phyloP scores from a whole-genome alignment of 2,113 vertebrate genomes.

The Jacana jacana region DNA sequence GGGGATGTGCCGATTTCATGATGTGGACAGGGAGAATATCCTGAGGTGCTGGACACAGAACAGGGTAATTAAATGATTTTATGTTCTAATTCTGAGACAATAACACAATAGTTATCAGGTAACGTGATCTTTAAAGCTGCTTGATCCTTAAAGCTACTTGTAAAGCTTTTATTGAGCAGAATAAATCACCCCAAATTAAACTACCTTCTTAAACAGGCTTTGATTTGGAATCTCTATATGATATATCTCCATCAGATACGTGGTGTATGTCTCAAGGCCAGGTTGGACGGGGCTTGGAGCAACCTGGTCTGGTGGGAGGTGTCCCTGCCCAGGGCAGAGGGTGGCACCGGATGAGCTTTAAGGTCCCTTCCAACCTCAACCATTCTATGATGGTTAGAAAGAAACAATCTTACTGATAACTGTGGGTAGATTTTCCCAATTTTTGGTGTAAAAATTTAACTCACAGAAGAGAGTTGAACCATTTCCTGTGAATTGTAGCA shows the following conservation, averaged over 20 bases:
- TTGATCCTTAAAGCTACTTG: constrained; percentile 41
- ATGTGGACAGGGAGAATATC: background rate
- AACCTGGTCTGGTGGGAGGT: background rate
- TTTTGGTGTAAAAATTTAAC: background rate
- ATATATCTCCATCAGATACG: background rate
- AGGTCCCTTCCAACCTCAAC: background rate
- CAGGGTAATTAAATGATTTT: constrained; percentile 24
- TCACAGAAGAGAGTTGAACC: fast-evolving
- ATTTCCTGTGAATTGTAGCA: background rate
- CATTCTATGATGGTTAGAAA: background rate
- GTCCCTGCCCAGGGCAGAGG: background rate
- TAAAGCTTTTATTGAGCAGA: constrained; percentile 8
- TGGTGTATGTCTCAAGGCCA: background rate
- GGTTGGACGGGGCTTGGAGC: background rate
- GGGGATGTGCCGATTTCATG: background rate
- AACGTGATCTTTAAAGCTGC: constrained; percentile 19
- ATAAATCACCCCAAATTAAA: background rate
- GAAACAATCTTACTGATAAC: background rate
- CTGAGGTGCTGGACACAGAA: background rate
- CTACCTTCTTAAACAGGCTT: background rate
- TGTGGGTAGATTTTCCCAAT: background rate
- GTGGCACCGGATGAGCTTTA: background rate
- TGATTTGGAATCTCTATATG: background rate
- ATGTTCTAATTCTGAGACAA: constrained; percentile 28
- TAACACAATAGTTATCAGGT: constrained; percentile 6